phyloP scores from a whole-genome alignment of 2,888 invertebrate genomes.

The Amitus sp. region DNA sequence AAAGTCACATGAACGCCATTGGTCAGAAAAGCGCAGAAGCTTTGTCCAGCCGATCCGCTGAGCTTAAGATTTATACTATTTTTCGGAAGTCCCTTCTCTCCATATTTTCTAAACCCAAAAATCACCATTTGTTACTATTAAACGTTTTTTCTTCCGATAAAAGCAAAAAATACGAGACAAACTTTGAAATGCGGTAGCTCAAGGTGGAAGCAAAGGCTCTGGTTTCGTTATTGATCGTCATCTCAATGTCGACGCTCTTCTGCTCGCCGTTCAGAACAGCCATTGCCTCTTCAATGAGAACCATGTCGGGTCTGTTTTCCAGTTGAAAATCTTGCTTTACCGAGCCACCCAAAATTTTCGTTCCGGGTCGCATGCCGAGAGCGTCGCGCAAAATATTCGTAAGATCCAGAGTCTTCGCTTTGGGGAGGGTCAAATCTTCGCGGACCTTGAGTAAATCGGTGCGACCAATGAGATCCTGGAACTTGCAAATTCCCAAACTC shows the following conservation, averaged over 20 bases:
- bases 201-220: constrained; percentile 94
- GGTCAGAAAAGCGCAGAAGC: constrained; percentile 96
- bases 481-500: constrained; percentile 84
- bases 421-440: constrained; percentile 75
- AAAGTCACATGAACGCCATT: constrained; percentile 89
- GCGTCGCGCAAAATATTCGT: constrained; percentile 89
- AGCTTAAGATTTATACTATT: constrained; percentile 84
- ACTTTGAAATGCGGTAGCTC: constrained; percentile 95
- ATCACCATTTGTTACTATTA: no score
- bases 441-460: constrained; percentile 87
- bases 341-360: constrained; percentile 91
- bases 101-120: constrained; percentile 82
- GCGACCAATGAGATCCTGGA: constrained; percentile 92
- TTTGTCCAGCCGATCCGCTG: constrained; percentile 96
- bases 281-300: constrained; percentile 77
- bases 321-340: constrained; percentile 86
- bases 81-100: constrained; percentile 86
- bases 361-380: constrained; percentile 86
- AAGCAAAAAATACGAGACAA: constrained; percentile 60
- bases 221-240: constrained; percentile 90
- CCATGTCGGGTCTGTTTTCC: constrained; percentile 84
- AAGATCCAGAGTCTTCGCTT: constrained; percentile 88
- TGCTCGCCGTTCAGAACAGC: constrained; percentile 80
- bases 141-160: not conserved
- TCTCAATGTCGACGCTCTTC: constrained; percentile 75